phyloP scores from a whole-genome alignment of 2,113 vertebrate genomes.

The Muntiacus muntjak region DNA sequence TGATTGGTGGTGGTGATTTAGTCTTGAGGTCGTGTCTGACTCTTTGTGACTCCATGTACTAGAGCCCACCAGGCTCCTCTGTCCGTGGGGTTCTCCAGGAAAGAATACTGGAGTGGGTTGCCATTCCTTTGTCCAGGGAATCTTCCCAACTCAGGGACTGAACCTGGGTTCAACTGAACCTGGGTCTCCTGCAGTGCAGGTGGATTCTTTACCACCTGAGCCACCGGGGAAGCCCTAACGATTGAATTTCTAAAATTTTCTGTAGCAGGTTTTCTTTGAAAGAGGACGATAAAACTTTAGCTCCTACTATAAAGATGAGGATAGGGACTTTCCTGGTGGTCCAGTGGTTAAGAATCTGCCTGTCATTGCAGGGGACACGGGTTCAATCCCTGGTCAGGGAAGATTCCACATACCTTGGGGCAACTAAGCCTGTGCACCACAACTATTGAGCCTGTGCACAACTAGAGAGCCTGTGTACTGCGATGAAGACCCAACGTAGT shows the following conservation, averaged over 20 bases:
- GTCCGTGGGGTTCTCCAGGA: background rate
- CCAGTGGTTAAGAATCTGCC: background rate
- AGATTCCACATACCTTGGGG: background rate
- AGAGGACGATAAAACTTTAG: background rate
- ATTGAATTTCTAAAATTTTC: background rate
- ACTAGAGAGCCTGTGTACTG: background rate
- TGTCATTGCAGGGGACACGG: background rate
- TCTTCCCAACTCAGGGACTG: background rate
- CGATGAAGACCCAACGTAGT: background rate
- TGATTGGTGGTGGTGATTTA: background rate
- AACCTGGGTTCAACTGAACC: background rate
- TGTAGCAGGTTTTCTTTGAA: background rate
- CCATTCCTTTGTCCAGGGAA: background rate
- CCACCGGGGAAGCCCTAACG: background rate
- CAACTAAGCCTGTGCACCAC: background rate
- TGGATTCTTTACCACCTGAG: fast-evolving
- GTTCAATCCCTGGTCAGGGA: background rate
- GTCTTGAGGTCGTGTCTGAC: background rate
- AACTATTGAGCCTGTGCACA: background rate
- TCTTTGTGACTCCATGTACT: background rate
- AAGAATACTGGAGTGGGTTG: background rate
- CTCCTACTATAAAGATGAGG: background rate
- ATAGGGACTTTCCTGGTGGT: background rate
- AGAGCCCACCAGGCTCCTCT: background rate
- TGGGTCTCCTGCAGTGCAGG: background rate